Evolutionary conservation across 1,140 invertebrate genomes (phyloP).

Genomic region (Stenopsyche tienmushanensis): DNA sequence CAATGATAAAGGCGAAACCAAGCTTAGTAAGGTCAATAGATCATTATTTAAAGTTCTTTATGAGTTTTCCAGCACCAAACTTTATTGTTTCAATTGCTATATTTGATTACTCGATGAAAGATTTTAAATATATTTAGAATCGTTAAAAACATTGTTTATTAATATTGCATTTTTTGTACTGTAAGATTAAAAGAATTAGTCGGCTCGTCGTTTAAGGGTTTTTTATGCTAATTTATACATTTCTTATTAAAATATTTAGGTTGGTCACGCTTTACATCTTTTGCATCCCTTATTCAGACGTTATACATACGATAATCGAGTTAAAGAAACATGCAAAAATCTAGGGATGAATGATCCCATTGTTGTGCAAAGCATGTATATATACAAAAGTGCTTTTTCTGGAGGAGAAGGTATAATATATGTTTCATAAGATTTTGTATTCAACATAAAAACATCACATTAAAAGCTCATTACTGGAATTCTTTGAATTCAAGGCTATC

Average conservation of each 20-base stretch:
- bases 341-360: slow-evolving; percentile 77
- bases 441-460: slow-evolving; percentile 1
- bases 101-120: too few relatives aligned
- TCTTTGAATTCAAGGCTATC: too few relatives aligned
- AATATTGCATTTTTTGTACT: too few relatives aligned
- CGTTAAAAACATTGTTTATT: background rate
- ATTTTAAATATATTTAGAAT: background rate
- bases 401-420: slow-evolving; percentile 88
- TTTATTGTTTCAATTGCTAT: too few relatives aligned
- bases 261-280: slow-evolving; percentile 91
- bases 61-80: too few relatives aligned
- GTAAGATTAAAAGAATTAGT: background rate
- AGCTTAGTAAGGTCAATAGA: slow-evolving; percentile 70
- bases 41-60: too few relatives aligned
- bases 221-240: too few relatives aligned
- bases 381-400: slow-evolving; percentile 92
- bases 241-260: slow-evolving; percentile 54
- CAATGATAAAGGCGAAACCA: slow-evolving; percentile 63
- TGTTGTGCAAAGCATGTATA: slow-evolving; percentile 95
- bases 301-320: slow-evolving; percentile 79
- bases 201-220: too few relatives aligned
- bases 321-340: slow-evolving; percentile 73
- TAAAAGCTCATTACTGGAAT: slow-evolving; percentile 42
- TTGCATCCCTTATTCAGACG: slow-evolving; percentile 79
- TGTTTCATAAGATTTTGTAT: slow-evolving; percentile 5